Evolutionary conservation across 2,797 vertebrate species (phyloP).

Genomic region (Gobionotothen gibberifrons): DNA sequence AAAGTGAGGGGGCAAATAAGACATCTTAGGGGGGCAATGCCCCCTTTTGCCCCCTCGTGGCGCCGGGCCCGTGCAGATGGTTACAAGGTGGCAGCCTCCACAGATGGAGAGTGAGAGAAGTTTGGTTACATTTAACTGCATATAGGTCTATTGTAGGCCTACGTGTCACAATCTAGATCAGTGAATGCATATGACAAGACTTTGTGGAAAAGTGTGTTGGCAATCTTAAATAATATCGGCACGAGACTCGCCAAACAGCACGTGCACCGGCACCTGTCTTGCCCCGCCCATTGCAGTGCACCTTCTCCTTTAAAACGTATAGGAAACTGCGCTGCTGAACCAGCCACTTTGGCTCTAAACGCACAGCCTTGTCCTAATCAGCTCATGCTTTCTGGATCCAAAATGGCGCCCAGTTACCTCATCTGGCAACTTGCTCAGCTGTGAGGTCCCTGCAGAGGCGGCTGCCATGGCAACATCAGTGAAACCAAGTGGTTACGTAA

Average conservation of each 20-base stretch:
- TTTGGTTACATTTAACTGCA: not conserved
- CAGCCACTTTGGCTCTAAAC: slow-evolving; percentile 57
- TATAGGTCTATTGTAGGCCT: too few species aligned
- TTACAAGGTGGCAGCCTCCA: slow-evolving; percentile 25
- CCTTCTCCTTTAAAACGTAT: slow-evolving; percentile 28
- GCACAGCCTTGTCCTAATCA: not conserved
- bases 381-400: slow-evolving; percentile 30
- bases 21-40: too few species aligned
- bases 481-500: slow-evolving; percentile 72
- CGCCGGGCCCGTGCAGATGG: too few species aligned
- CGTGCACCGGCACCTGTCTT: slow-evolving; percentile 65
- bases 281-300: slow-evolving; percentile 70
- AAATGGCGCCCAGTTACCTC: slow-evolving; percentile 62
- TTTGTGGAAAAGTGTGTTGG: not conserved
- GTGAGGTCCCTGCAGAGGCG: slow-evolving; percentile 62
- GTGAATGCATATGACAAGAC: not conserved
- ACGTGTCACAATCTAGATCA: not conserved
- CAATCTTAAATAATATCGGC: slow-evolving; percentile 19
- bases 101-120: slow-evolving; percentile 25
- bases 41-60: too few species aligned
- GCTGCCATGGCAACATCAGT: slow-evolving; percentile 71
- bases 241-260: slow-evolving; percentile 50
- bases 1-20: too few species aligned
- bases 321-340: slow-evolving; percentile 43
- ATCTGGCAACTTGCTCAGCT: slow-evolving; percentile 11